Evolutionary conservation across 2,888 invertebrate species (phyloP).

Genomic region (Candidula unifasciata): DNA sequence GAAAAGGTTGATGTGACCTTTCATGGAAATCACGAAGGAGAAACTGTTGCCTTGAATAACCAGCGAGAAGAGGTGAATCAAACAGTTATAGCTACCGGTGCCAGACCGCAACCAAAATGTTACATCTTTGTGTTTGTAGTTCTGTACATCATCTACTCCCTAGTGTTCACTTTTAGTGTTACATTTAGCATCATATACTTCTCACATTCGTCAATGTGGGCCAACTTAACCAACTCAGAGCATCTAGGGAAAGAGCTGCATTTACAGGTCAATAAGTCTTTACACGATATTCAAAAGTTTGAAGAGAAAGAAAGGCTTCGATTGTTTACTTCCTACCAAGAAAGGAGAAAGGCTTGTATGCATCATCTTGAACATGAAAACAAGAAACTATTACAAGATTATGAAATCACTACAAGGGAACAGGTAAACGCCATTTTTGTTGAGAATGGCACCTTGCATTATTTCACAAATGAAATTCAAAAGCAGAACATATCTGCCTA

Average conservation of each 20-base stretch:
- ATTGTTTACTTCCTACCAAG: constrained; percentile 61
- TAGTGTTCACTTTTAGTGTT: constrained; percentile 71
- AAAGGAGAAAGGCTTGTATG: constrained; percentile 67
- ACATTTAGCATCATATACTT: constrained; percentile 69
- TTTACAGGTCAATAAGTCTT: constrained; percentile 59
- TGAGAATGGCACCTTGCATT: constrained; percentile 60
- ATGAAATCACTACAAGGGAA: constrained; percentile 50
- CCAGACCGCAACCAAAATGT: constrained; percentile 11
- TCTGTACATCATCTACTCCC: constrained; percentile 68
- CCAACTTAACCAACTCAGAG: constrained; percentile 60
- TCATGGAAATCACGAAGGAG: constrained; percentile 11
- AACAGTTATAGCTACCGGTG: neutral
- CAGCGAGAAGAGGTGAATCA: constrained; percentile 54
- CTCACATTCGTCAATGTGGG: constrained; percentile 61
- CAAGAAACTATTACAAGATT: constrained; percentile 56
- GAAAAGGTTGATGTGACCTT: constrained; percentile 43
- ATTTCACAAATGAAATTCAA: constrained; percentile 56
- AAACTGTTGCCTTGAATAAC: constrained; percentile 57
- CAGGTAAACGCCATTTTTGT: constrained; percentile 59
- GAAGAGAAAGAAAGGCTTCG: constrained; percentile 62
- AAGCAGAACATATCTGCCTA: constrained; percentile 57
- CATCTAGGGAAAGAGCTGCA: constrained; percentile 67
- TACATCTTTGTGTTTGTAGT: constrained; percentile 61
- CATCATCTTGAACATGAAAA: constrained; percentile 62
- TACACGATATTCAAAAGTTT: constrained; percentile 61